These are phyloP conservation scores for Caradrina kadenii DNA, from an alignment of 2,888 invertebrate species.

Conservation along the genomic window DNA sequence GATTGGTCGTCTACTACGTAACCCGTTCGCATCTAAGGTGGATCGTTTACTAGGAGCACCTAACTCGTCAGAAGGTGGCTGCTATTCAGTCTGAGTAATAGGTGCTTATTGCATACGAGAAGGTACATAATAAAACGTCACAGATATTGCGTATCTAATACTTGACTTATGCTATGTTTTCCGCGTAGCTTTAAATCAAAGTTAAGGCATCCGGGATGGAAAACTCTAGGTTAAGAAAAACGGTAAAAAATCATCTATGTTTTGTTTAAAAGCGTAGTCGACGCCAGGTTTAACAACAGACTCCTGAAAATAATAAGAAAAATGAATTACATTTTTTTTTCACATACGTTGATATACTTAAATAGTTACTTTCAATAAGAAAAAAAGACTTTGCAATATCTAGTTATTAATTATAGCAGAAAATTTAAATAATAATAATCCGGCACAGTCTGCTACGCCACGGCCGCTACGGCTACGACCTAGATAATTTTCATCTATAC, in stretches of 20 bases:
- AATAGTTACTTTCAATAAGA: no score
- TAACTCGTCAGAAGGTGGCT: conserved; percentile 72
- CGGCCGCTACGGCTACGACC: neutral
- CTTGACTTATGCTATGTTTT: conserved; percentile 33
- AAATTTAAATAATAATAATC: no score
- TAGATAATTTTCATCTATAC: neutral
- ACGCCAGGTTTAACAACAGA: no score
- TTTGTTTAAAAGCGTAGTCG: no score
- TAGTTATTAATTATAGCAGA: no score
- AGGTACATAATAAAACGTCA: conserved; percentile 74
- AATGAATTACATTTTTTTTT: no score
- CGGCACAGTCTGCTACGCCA: neutral
- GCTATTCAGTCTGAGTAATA: conserved; percentile 78
- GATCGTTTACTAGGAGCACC: conserved; percentile 78
- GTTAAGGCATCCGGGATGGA: conserved; percentile 40
- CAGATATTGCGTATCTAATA: conserved; percentile 27
- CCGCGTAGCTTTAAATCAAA: conserved; percentile 29
- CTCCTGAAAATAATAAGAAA: no score
- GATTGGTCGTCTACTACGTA: conserved; percentile 57
- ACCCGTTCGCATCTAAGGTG: conserved; percentile 76
- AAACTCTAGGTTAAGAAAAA: conserved; percentile 1
- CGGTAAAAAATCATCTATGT: no score
- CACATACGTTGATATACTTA: no score
- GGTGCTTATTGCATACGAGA: conserved; percentile 85
- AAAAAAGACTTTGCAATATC: no score